Conservation (phyloP, 2,888 invertebrate species). For the Xanthorhoe spadicearia region DNA sequence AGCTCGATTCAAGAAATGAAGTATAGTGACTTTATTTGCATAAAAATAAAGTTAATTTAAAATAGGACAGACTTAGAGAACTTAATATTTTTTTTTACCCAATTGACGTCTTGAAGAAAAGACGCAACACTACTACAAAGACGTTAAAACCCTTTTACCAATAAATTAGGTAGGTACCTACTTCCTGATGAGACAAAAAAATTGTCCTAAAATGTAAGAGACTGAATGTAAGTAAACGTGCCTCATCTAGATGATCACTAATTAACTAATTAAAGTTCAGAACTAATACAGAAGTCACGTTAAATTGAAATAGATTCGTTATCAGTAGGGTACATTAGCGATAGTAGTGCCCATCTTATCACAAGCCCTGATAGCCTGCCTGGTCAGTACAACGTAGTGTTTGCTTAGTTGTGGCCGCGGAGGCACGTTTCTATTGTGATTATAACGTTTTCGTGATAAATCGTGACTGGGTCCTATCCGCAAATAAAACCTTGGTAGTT, state of each 20-base stretch:
- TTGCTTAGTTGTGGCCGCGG: constrained; percentile 21
- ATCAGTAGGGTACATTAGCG: constrained; percentile 20
- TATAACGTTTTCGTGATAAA: constrained; percentile 20
- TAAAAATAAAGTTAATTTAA: no score
- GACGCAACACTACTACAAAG: no score
- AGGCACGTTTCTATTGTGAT: constrained; percentile 21
- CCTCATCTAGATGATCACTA: not conserved
- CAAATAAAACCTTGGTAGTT: constrained; percentile 22
- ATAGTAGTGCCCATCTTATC: constrained; percentile 20
- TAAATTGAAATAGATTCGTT: constrained; percentile 28
- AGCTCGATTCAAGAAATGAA: no score
- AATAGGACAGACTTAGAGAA: no score
- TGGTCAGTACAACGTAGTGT: constrained; percentile 26
- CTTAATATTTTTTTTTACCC: no score
- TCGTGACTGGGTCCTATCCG: constrained; percentile 23
- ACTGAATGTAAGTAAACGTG: not conserved
- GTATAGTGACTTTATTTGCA: no score
- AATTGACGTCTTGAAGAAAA: no score
- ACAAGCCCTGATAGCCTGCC: constrained; percentile 19
- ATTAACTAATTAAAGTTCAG: not conserved
- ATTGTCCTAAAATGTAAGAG: no score
- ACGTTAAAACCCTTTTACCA: no score
- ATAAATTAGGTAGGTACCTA: no score
- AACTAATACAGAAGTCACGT: constrained; percentile 18
- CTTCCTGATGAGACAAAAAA: no score